phyloP scores from a whole-genome alignment of 2,113 vertebrate species.

The Orientallactaga bullata region DNA sequence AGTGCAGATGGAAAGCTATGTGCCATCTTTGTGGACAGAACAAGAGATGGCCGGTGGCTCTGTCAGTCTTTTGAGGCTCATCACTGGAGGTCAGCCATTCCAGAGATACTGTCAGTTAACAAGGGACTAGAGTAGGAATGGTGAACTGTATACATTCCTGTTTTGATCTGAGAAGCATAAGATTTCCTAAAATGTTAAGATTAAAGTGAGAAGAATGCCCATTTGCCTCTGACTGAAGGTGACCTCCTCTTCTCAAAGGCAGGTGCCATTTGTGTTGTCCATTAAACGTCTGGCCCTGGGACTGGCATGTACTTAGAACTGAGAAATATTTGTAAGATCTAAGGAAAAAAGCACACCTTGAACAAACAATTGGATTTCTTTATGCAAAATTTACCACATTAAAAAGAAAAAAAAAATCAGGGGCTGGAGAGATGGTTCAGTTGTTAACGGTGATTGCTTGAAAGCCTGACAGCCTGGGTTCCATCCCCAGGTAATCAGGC shows the following conservation, averaged over 20 bases:
- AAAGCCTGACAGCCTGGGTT: too few species aligned
- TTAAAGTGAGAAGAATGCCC: not conserved
- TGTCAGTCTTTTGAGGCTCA: not conserved
- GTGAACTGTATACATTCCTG: not conserved
- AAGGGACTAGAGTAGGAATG: not conserved
- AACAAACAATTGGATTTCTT: not conserved
- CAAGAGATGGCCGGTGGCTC: not conserved
- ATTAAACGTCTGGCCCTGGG: not conserved
- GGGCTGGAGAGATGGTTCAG: too few species aligned
- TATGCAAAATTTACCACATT: not conserved
- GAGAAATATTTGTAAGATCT: slow-evolving; percentile 29
- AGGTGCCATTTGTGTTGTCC: not conserved
- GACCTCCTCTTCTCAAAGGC: not conserved
- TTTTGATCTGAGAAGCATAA: not conserved
- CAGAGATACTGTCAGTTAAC: not conserved
- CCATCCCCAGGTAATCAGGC: too few species aligned
- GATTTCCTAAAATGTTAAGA: not conserved
- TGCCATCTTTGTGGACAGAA: not conserved
- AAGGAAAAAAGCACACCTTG: not conserved
- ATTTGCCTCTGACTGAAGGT: not conserved
- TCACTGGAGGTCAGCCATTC: not conserved
- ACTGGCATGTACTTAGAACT: not conserved
- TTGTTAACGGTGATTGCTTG: too few species aligned
- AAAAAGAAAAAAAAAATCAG: not conserved
- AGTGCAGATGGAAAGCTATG: not conserved